phyloP scores from a whole-genome alignment of 23 tunicate species.

The Diplosoma virens region DNA sequence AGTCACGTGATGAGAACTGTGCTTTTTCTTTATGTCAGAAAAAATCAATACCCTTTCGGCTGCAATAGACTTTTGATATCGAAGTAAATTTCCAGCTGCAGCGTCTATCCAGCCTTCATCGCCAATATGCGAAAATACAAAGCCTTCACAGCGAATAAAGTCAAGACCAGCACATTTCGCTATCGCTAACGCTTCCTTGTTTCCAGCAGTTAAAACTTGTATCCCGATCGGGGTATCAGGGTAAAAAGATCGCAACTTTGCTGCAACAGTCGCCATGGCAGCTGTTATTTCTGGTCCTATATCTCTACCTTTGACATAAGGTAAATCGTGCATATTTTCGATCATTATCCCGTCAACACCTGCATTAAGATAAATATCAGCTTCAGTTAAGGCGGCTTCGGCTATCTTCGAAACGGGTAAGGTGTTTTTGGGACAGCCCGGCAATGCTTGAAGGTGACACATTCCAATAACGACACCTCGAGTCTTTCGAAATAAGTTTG shows the following conservation, averaged over 20 bases:
- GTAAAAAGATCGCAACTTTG: conserved; percentile 45
- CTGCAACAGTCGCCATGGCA: conserved; percentile 68
- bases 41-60: conserved; percentile 82
- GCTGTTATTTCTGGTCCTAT: conserved; percentile 87
- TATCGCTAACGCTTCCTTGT: conserved; percentile 77
- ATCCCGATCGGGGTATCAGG: conserved; percentile 73
- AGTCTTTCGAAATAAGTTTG: conserved; percentile 15
- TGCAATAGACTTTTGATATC: conserved; percentile 67
- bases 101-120: conserved; percentile 94
- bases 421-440: conserved; percentile 67
- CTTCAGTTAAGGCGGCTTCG: conserved; percentile 58
- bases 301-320: conserved; percentile 38
- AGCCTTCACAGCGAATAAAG: conserved; percentile 86
- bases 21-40: conserved; percentile 84
- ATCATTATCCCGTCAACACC: conserved; percentile 83
- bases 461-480: conserved; percentile 44
- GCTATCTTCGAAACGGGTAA: conserved; percentile 42
- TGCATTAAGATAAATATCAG: conserved; percentile 45
- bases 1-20: conserved; percentile 93
- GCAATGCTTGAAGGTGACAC: conserved; percentile 63
- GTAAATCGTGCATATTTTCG: conserved; percentile 98
- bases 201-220: conserved; percentile 82
- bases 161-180: conserved; percentile 75
- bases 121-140: conserved; percentile 83
- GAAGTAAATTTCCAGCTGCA: conserved; percentile 64